Evolutionary conservation across 2,888 invertebrate species (phyloP), one percentile per base, ranked within the genome.

Genomic region (Drosophila mimetica): DNA sequence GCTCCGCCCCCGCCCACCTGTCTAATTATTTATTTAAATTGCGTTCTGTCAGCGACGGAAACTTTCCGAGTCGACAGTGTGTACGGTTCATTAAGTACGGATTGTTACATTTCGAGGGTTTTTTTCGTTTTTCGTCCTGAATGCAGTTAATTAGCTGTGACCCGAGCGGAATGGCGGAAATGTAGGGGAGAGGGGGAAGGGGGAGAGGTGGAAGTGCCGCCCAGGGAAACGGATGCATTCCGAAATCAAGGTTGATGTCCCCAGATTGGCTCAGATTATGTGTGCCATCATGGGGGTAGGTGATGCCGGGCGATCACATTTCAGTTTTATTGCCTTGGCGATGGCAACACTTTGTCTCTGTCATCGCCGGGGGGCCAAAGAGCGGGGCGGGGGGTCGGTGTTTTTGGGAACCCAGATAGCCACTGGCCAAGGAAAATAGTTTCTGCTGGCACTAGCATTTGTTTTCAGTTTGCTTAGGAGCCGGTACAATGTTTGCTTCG

Each of bases 1-100:
- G 4, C 16, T 28, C 8, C 50, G 13, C 41, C 14, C 18, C 14
- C 18, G 20, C 44, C 25, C 48, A 20, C 41, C 22, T 32, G 20
- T 11, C 51, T 59, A 75, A 85, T 82, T 71, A 79, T 72, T 66
- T 74, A 82, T 82, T 79, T 71, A 78, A 78, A 84, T 84, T 42
- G 67, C 50, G 60, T 46, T 69, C 46, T 47, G 39, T 32, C 53
- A 46, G 41, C 41, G 16, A 28, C 18, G 52, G 16, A 22, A 75
- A 67, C 47, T 58, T 52, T 42, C 18, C 32, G 14, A 30, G 57
- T 41, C 18, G 50, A 25, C 25, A 22, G 22, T 39, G 51, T 57
- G 65, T 52, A 65, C 41, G 63, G 60, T 61, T 67, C 51, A 59
- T 67, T 61, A 51, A 13, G 30, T 50, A 20, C 36, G 18, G 58